phyloP scores from a whole-genome alignment of 53 echinoderm and acorn worm species.

The Arbacia lixula region DNA sequence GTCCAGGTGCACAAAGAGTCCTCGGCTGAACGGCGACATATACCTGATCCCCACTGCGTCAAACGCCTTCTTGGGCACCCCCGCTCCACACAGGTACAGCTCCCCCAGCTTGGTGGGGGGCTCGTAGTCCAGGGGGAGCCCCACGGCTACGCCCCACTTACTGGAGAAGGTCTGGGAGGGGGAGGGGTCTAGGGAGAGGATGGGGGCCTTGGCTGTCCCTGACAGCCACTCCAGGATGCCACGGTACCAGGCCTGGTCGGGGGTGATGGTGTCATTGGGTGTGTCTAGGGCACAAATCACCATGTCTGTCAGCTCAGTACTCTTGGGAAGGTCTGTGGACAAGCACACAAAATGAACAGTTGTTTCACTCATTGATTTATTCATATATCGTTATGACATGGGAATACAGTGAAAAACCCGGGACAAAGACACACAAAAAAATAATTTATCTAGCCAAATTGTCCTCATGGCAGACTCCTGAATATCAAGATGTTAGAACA shows the following conservation, averaged over 20 bases:
- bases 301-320: constrained; percentile 63
- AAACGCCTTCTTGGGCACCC: constrained; percentile 48
- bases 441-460: too few species aligned
- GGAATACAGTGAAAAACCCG: too few species aligned
- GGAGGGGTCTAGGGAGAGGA: constrained; percentile 84
- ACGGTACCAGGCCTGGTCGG: constrained; percentile 79
- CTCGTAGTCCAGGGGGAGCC: constrained; percentile 65
- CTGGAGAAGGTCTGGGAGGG: constrained; percentile 71
- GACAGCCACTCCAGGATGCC: constrained; percentile 73
- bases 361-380: neutral
- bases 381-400: too few species aligned
- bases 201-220: constrained; percentile 61
- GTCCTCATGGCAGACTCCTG: too few species aligned
- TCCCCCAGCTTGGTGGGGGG: constrained; percentile 34
- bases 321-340: constrained; percentile 44
- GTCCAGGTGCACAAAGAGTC: constrained; percentile 45
- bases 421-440: too few species aligned
- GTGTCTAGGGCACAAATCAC: constrained; percentile 86
- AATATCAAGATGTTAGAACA: too few species aligned
- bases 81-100: constrained; percentile 51
- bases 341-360: constrained; percentile 4
- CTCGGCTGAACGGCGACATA: constrained; percentile 53
- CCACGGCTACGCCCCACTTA: constrained; percentile 80
- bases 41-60: constrained; percentile 33
- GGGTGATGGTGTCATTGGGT: constrained; percentile 65